Evolutionary conservation across 2,888 invertebrate species (phyloP).

Genomic region (Endotricha flammealis): DNA sequence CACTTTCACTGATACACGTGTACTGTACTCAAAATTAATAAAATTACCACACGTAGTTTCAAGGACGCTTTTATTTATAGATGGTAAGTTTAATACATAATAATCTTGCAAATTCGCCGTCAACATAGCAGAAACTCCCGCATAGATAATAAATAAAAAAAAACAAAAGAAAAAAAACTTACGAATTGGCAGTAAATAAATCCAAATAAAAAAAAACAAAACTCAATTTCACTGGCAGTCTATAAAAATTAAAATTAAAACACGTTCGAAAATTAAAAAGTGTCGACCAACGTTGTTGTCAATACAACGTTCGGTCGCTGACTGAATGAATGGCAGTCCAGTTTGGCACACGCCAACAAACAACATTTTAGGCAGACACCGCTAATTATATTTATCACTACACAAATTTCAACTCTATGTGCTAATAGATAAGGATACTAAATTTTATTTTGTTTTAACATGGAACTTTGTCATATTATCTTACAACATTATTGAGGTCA

Average conservation of each 20-base stretch:
- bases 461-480: conserved; percentile 32
- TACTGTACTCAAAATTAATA: no score
- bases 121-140: no score
- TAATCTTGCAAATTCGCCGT: no score
- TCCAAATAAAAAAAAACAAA: conserved; percentile 5
- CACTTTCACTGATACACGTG: no score
- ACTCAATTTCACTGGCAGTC: conserved; percentile 21
- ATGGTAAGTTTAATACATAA: no score
- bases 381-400: not conserved
- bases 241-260: conserved; percentile 18
- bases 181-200: conserved; percentile 17
- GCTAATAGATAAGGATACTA: conserved; percentile 9
- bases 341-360: conserved; percentile 7
- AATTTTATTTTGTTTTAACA: not conserved
- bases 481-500: conserved; percentile 61
- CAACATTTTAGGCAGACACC: conserved; percentile 1
- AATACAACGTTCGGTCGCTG: conserved; percentile 26
- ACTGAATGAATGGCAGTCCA: conserved; percentile 27
- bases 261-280: no score
- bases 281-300: no score
- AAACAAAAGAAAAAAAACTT: conserved; percentile 19
- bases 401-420: conserved; percentile 21
- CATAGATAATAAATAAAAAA: conserved; percentile 24
- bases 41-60: no score
- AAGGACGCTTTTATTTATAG: no score